Evolutionary conservation across 2,888 invertebrate genomes (phyloP).

Genomic region (Rhogogaster chlorosoma): DNA sequence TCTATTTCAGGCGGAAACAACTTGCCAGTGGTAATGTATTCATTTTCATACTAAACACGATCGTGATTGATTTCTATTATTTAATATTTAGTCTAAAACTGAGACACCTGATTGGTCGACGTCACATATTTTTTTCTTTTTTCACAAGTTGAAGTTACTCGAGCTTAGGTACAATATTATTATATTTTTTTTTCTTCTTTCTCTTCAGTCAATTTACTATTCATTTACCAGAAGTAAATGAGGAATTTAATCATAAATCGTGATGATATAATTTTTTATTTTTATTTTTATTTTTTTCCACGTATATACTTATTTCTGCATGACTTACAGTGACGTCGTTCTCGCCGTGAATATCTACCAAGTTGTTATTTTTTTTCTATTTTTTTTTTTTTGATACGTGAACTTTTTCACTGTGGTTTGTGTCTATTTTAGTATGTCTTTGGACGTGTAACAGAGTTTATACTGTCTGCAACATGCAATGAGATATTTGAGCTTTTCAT

Average conservation of each 20-base stretch:
- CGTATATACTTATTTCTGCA: slow-evolving; percentile 23
- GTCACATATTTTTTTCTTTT: slow-evolving; percentile 4
- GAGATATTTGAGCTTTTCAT: background rate
- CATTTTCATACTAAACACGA: slow-evolving; percentile 55
- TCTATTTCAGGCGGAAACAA: slow-evolving; percentile 73
- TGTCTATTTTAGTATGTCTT: slow-evolving; percentile 59
- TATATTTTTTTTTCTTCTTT: slow-evolving; percentile 43
- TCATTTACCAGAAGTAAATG: slow-evolving; percentile 13
- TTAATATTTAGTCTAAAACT: slow-evolving; percentile 27
- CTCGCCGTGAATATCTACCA: background rate
- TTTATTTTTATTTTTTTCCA: slow-evolving; percentile 46
- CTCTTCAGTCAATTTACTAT: background rate
- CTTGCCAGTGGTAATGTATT: slow-evolving; percentile 77
- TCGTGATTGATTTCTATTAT: slow-evolving; percentile 34
- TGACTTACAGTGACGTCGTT: slow-evolving; percentile 17
- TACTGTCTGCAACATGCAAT: slow-evolving; percentile 70
- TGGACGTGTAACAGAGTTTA: slow-evolving; percentile 65
- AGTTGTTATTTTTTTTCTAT: too few relatives aligned
- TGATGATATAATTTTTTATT: slow-evolving; percentile 13
- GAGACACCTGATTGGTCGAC: background rate
- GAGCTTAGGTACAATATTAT: background rate
- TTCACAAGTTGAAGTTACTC: background rate
- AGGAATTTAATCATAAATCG: background rate
- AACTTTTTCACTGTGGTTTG: slow-evolving; percentile 8
- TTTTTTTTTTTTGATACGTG: background rate